Conservation (phyloP, 2,888 invertebrate species). For the Synanthedon formicaeformis region DNA sequence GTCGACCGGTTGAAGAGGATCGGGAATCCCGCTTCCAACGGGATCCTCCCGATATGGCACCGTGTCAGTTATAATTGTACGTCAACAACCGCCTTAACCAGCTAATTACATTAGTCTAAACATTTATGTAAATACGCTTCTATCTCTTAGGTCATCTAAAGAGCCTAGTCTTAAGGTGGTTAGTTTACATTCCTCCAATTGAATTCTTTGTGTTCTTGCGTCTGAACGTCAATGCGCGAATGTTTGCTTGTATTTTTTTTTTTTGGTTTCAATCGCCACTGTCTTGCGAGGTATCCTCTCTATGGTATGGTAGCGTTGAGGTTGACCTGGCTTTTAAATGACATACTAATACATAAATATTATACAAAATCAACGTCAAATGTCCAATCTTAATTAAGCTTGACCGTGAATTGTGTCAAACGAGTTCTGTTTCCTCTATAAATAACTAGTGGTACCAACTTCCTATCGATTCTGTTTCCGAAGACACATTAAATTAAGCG, state of each 20-base stretch:
- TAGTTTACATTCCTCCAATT: too few relatives aligned
- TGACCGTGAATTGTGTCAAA: background rate
- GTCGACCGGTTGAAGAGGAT: background rate
- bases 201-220: too few relatives aligned
- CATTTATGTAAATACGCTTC: background rate
- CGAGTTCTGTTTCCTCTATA: constrained; percentile 7
- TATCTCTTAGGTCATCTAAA: background rate
- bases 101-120: background rate
- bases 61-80: constrained; percentile 37
- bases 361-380: background rate
- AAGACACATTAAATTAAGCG: constrained; percentile 3
- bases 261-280: too few relatives aligned
- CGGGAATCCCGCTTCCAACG: constrained; percentile 18
- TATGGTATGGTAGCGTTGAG: too few relatives aligned
- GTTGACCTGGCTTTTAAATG: too few relatives aligned
- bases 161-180: background rate
- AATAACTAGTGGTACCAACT: constrained; percentile 1
- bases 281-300: too few relatives aligned
- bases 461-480: constrained; percentile 4
- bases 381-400: background rate
- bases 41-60: constrained; percentile 32
- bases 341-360: too few relatives aligned
- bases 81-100: background rate
- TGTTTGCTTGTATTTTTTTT: too few relatives aligned
- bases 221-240: too few relatives aligned